Evolutionary conservation across 2,797 vertebrate species (phyloP).

Genomic region (Myotis vivesi): DNA sequence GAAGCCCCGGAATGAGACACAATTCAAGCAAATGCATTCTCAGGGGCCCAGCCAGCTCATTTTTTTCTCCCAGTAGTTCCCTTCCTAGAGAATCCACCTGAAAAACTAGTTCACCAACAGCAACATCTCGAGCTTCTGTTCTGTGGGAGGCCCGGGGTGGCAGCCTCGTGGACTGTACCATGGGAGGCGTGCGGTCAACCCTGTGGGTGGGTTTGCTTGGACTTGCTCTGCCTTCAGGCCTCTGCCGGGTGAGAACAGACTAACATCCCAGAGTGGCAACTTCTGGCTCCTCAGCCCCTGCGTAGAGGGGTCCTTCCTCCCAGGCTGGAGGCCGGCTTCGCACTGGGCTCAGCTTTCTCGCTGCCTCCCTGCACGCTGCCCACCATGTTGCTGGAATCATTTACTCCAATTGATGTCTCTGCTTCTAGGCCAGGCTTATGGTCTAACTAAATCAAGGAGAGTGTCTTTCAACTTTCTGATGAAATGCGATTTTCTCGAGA

Average conservation of each 20-base stretch:
- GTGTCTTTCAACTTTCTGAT: not conserved
- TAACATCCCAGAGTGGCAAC: not conserved
- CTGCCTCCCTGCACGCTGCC: not conserved
- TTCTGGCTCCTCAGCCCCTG: not conserved
- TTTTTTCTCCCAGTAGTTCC: not conserved
- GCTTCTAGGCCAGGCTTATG: not conserved
- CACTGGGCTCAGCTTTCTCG: not conserved
- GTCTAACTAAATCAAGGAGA: not conserved
- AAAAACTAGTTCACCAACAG: not conserved
- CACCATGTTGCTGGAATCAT: not conserved
- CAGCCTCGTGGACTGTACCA: accelerated
- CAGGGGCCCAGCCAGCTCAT: not conserved
- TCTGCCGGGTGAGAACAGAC: not conserved
- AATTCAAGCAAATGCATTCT: not conserved
- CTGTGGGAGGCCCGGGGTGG: not conserved
- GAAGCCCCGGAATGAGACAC: not conserved
- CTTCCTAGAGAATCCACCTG: not conserved
- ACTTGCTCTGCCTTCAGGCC: not conserved
- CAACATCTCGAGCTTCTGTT: not conserved
- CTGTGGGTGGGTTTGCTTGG: not conserved
- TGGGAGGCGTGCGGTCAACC: not conserved
- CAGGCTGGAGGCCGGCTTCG: not conserved
- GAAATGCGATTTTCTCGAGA: not conserved
- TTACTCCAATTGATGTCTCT: not conserved
- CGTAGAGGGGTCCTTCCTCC: not conserved